phyloP scores from a whole-genome alignment of 2,113 vertebrate genomes.

The Dolichotis patagonum region DNA sequence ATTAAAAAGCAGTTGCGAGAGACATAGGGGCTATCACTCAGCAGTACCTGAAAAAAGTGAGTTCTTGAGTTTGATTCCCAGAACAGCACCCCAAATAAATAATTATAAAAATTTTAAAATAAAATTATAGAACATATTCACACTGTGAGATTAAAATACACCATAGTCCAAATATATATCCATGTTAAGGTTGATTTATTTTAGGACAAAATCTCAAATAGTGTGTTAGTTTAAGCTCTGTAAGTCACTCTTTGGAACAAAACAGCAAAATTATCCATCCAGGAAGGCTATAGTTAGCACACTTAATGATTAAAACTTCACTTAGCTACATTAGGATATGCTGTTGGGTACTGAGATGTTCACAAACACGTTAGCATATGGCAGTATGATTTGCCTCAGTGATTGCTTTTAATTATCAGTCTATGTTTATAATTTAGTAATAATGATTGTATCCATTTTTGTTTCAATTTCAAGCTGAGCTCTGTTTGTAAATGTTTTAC shows the following conservation, averaged over 20 bases:
- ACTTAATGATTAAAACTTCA: not conserved
- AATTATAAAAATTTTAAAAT: not conserved
- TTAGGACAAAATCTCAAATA: constrained; percentile 60
- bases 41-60: no score
- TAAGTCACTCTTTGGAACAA: constrained; percentile 49
- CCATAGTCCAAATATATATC: constrained; percentile 63
- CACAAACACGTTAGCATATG: not conserved
- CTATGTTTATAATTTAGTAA: not conserved
- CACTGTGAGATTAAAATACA: constrained; percentile 66
- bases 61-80: no score
- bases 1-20: no score
- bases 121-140: constrained; percentile 72
- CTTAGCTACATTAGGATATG: not conserved
- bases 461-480: not conserved
- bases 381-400: not conserved
- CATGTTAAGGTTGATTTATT: constrained; percentile 68
- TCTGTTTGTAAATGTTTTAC: constrained; percentile 8
- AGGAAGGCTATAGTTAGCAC: not conserved
- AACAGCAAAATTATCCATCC: constrained; percentile 1
- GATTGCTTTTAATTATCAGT: constrained; percentile 16
- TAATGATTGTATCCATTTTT: not conserved
- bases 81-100: no score
- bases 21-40: no score
- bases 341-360: not conserved
- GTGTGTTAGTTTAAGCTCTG: constrained; percentile 52